Evolutionary conservation across 2,797 vertebrate species (phyloP).

Genomic region (Xiphophorus birchmanni): DNA sequence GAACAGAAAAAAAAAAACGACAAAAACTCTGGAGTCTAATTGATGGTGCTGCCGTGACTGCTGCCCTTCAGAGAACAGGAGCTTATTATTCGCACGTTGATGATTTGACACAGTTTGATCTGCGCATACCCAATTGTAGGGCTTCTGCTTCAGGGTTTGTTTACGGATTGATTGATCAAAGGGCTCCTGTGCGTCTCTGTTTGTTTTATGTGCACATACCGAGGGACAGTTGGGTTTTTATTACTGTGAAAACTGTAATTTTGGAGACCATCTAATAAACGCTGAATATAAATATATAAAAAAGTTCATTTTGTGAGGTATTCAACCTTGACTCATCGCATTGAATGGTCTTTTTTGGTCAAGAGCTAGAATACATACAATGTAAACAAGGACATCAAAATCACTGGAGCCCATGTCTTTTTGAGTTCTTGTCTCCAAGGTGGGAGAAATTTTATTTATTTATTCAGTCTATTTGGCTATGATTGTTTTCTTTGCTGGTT

Average conservation of each 20-base stretch:
- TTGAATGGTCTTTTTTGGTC: background rate
- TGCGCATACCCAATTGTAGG: conserved; percentile 64
- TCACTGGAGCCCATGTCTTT: background rate
- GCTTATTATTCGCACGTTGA: conserved; percentile 76
- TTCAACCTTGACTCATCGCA: conserved; percentile 32
- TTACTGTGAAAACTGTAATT: conserved; percentile 59
- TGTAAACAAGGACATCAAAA: background rate
- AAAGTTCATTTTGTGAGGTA: conserved; percentile 23
- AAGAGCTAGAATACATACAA: background rate
- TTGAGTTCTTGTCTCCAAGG: background rate
- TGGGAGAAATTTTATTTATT: background rate
- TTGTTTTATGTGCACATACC: conserved; percentile 75
- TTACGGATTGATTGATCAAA: conserved; percentile 82
- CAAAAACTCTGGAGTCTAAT: conserved; percentile 70
- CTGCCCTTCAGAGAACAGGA: conserved; percentile 74
- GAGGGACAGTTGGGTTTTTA: conserved; percentile 73
- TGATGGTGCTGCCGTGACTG: conserved; percentile 77
- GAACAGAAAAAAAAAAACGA: conserved; percentile 17
- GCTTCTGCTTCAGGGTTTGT: conserved; percentile 77
- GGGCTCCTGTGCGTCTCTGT: conserved; percentile 68
- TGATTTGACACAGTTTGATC: conserved; percentile 82
- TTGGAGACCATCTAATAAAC: conserved; percentile 66
- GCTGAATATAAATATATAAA: conserved; percentile 42
- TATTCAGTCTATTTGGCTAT: background rate
- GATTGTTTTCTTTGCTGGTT: background rate